Evolutionary conservation across 2,113 vertebrate species (phyloP).

Genomic region (Rafetus swinhoei): DNA sequence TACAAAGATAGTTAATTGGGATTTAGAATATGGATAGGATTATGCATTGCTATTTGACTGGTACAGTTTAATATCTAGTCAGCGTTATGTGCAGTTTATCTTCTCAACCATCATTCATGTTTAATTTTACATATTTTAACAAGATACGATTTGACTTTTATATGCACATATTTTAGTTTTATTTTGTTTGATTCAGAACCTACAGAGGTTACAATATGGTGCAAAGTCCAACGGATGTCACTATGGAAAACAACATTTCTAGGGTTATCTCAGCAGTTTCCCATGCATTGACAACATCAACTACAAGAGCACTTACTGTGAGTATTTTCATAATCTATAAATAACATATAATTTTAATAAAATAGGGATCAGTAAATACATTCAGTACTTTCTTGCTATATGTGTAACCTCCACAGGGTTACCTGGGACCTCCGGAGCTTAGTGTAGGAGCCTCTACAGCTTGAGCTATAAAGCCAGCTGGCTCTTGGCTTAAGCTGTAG

Average conservation of each 20-base stretch:
- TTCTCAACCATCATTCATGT: not conserved
- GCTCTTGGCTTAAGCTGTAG: too few species aligned
- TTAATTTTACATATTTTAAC: not conserved
- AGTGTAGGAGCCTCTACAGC: too few species aligned
- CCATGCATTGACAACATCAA: slow-evolving; percentile 90
- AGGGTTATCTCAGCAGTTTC: slow-evolving; percentile 90
- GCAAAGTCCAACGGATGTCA: slow-evolving; percentile 87
- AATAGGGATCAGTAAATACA: not conserved
- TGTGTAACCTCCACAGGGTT: too few species aligned
- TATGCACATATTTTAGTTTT: not conserved
- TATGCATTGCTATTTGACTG: not conserved
- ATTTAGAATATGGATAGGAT: not conserved
- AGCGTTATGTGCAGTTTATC: not conserved
- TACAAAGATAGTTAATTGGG: not conserved
- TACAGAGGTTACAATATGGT: slow-evolving; percentile 93
- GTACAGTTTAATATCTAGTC: not conserved
- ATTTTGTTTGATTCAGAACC: slow-evolving; percentile 77
- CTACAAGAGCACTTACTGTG: slow-evolving; percentile 91
- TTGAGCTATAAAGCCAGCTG: too few species aligned
- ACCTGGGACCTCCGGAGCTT: too few species aligned
- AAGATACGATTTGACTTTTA: not conserved
- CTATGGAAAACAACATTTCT: slow-evolving; percentile 95
- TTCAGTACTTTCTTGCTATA: not conserved
- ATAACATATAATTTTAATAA: not conserved
- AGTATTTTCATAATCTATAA: slow-evolving; percentile 29